Conservation (phyloP, 2,888 invertebrate species). For the Ditylenchus weischeri region DNA sequence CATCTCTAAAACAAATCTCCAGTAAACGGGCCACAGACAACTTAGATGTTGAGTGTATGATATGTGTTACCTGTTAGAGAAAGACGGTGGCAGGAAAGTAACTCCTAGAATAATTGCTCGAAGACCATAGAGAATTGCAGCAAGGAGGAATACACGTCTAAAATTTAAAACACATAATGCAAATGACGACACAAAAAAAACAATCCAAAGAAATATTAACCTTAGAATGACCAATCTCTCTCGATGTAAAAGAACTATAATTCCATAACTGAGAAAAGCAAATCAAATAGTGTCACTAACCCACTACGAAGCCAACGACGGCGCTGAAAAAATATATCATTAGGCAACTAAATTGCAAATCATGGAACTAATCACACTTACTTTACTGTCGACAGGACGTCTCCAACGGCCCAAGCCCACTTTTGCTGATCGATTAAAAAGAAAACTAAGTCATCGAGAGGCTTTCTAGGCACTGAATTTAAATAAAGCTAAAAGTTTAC, state of each 20-base stretch:
- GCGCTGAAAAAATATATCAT: conserved; percentile 40
- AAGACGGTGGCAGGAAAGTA: conserved; percentile 57
- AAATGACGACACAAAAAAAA: background rate
- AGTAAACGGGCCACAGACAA: background rate
- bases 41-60: too few relatives aligned
- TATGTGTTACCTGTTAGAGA: conserved; percentile 44
- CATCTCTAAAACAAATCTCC: conserved; percentile 32
- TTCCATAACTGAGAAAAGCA: too few relatives aligned
- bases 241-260: conserved; percentile 50
- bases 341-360: background rate
- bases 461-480: conserved; percentile 45
- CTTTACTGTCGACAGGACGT: conserved; percentile 55
- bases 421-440: conserved; percentile 54
- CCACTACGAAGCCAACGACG: conserved; percentile 47
- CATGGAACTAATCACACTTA: conserved; percentile 19
- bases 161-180: conserved; percentile 21
- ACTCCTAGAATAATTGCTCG: conserved; percentile 47
- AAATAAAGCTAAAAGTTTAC: background rate
- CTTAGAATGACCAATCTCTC: conserved; percentile 51
- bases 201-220: conserved; percentile 53
- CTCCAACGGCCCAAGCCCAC: conserved; percentile 58
- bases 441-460: conserved; percentile 50
- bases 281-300: too few relatives aligned
- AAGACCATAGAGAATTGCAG: conserved; percentile 52
- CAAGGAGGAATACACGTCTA: conserved; percentile 53